phyloP scores from a whole-genome alignment of 2,888 invertebrate genomes.

The Drosophila meridionalis region DNA sequence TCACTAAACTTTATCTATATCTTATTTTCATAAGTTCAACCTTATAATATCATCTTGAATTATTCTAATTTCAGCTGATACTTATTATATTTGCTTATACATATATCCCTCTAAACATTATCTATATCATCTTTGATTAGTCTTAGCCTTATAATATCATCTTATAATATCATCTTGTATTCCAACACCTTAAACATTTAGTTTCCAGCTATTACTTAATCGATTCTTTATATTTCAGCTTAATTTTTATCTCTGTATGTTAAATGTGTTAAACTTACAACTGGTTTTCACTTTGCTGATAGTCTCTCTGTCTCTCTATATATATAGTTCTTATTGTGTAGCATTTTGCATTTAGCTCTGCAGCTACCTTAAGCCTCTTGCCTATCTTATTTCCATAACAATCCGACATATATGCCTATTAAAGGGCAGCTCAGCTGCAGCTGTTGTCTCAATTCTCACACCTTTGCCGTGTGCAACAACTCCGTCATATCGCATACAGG shows the following conservation, averaged over 20 bases:
- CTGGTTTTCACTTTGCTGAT: constrained; percentile 4
- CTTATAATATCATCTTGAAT: neutral
- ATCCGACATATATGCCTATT: constrained; percentile 79
- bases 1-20: no score
- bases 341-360: constrained; percentile 6
- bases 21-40: no score
- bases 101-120: no score
- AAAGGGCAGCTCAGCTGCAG: constrained; percentile 76
- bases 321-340: neutral
- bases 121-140: neutral
- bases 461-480: constrained; percentile 37
- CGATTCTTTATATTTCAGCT: constrained; percentile 7
- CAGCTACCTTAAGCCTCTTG: constrained; percentile 37
- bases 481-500: constrained; percentile 31
- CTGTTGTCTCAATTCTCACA: constrained; percentile 75
- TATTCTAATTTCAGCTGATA: neutral
- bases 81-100: no score
- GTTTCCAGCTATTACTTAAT: constrained; percentile 2
- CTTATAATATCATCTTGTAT: neutral
- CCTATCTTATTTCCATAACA: constrained; percentile 66
- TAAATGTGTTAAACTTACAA: neutral
- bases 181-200: neutral
- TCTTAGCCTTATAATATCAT: no score
- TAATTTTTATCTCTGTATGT: neutral
- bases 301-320: neutral